Evolutionary conservation across 2,113 vertebrate species (phyloP).

Genomic region (Alligator mississippiensis): DNA sequence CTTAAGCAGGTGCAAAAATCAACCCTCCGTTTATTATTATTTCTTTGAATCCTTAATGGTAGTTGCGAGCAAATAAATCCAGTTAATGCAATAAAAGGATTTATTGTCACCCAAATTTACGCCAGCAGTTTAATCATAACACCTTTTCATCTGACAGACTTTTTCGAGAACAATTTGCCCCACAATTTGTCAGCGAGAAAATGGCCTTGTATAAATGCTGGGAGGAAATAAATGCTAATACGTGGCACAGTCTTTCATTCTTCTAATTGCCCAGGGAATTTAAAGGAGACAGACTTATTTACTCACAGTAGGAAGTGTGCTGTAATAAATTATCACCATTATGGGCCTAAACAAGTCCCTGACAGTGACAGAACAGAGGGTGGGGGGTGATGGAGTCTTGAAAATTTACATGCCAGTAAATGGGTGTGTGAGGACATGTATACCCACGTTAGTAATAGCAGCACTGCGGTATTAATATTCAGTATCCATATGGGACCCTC

Average conservation of each 20-base stretch:
- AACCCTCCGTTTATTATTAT: constrained; percentile 77
- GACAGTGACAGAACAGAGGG: constrained; percentile 63
- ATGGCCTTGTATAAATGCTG: constrained; percentile 81
- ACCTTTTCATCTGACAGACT: constrained; percentile 81
- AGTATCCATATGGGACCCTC: not conserved
- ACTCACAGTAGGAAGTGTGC: constrained; percentile 80
- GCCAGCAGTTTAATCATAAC: constrained; percentile 79
- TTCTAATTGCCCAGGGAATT: constrained; percentile 85
- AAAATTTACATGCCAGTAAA: not conserved
- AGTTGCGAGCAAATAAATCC: constrained; percentile 77
- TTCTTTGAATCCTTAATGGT: constrained; percentile 73
- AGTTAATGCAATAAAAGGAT: constrained; percentile 80
- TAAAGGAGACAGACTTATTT: constrained; percentile 86
- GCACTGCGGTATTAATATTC: not conserved
- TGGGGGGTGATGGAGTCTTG: not conserved
- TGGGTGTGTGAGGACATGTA: not conserved
- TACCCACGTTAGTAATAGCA: not conserved
- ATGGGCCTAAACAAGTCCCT: constrained; percentile 69
- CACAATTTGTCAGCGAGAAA: constrained; percentile 82
- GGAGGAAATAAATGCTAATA: constrained; percentile 84
- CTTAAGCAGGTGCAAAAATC: constrained; percentile 77
- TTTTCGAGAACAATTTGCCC: constrained; percentile 81
- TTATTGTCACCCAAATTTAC: constrained; percentile 82
- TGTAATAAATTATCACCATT: constrained; percentile 83
- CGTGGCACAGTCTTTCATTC: constrained; percentile 79